Evolutionary conservation across 2,888 invertebrate species (phyloP).

Genomic region (Trichogramma dendrolimi): DNA sequence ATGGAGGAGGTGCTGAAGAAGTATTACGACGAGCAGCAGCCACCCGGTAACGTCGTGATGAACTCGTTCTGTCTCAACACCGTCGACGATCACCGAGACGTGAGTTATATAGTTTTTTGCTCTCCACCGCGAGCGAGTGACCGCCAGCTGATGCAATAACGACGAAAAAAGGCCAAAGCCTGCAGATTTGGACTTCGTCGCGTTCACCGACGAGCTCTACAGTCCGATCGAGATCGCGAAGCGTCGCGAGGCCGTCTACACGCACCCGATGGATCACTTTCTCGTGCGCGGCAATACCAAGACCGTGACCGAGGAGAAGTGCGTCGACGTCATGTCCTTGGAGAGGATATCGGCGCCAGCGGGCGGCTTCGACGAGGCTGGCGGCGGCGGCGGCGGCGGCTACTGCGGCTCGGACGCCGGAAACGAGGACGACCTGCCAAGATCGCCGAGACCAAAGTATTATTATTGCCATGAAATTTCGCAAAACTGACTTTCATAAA

Average conservation of each 20-base stretch:
- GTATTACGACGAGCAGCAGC: slow-evolving; percentile 40
- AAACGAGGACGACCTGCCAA: slow-evolving; percentile 22
- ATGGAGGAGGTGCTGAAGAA: slow-evolving; percentile 39
- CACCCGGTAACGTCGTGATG: slow-evolving; percentile 44
- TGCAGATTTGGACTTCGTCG: slow-evolving; percentile 30
- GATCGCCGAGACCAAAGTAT: slow-evolving; percentile 5
- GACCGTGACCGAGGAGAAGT: slow-evolving; percentile 35
- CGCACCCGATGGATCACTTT: slow-evolving; percentile 43
- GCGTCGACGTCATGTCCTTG: slow-evolving; percentile 27
- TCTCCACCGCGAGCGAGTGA: background rate
- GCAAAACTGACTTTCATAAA: background rate
- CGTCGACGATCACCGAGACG: slow-evolving; percentile 20
- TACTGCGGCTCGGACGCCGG: slow-evolving; percentile 26
- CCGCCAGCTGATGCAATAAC: background rate
- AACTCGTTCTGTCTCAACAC: slow-evolving; percentile 45
- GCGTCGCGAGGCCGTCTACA: slow-evolving; percentile 29
- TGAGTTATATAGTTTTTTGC: background rate
- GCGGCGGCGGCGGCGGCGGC: slow-evolving; percentile 16
- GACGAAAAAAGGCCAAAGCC: background rate
- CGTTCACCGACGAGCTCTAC: slow-evolving; percentile 36
- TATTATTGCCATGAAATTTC: background rate
- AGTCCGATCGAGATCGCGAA: slow-evolving; percentile 20
- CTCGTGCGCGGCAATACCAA: slow-evolving; percentile 29
- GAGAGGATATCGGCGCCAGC: no score
- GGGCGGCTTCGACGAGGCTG: background rate